Base-by-base conservation (phyloP, 2,797 vertebrate genomes). In the Pygocentrus nattereri region DNA sequence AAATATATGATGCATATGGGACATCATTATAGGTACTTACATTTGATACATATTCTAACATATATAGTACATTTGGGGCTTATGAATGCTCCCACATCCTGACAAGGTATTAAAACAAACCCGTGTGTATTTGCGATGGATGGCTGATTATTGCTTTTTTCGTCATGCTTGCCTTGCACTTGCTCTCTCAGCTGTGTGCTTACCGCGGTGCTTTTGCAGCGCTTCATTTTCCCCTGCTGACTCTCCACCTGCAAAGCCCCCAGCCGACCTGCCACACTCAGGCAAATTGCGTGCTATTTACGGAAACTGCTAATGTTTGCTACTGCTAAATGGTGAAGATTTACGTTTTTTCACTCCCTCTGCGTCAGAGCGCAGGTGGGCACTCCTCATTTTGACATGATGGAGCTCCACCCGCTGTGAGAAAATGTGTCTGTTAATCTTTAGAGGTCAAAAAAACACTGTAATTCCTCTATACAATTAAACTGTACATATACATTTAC, bases 221-320 rank as follows among this genome's bases (percentile, higher is more conserved):
- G 12, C 61, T 47, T 49, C 34, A 25, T 69, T 30, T 50, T 44
- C 27, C 31, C 30, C 59, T n/a, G 34, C 50, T 44, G 44, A 31
- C 41, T 62, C 82, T 41, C 76, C 73, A 78, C 83, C 73, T 82
- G 71, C 44, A 80, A 82, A 78, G 68, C 54, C 52, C 58, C 49
- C 34, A 59, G 41, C 70, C 31, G 38, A 69, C 41, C 76, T 78
- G 64, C 72, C 71, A 77, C 41, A n/a, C 64, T 69, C 21, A 65
- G 27, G 54, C 67, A 68, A 68, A 27, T 62, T 44, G 52, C n/a
- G 13, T n/a, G 76, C 85, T 89, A 88, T 90, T 89, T 85, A 83
- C 82, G 44, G 84, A 76, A 81, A 75, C 44, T 27, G 77, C 87
- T 88, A 70, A 83, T 73, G 65, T 87, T 81, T 44, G 41, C 61